A percentile compares a stretch with the other conserved stretches of the same genome.
Conservation (phyloP, 2,113 vertebrate genomes). For the Tinamus guttatus region DNA sequence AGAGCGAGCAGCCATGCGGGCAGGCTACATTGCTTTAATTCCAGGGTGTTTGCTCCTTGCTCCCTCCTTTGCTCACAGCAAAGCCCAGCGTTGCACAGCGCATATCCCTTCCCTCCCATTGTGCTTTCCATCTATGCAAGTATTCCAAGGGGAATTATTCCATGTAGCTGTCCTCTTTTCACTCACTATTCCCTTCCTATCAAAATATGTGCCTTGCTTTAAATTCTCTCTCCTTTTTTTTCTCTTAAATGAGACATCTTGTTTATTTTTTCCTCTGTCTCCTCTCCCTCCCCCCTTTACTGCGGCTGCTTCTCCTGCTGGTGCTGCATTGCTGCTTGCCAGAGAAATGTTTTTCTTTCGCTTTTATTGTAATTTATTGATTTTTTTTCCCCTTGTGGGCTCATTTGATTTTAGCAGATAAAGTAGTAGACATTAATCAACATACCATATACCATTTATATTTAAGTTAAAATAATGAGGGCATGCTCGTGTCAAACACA, state of each 20-base stretch:
- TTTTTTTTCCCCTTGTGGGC: not conserved
- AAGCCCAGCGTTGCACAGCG: not conserved
- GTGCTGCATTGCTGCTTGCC: constrained; percentile 41
- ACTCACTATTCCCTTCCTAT: not conserved
- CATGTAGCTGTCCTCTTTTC: not conserved
- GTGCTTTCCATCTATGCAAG: not conserved
- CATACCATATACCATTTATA: not conserved
- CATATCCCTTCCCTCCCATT: not conserved
- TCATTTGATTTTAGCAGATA: constrained; percentile 4
- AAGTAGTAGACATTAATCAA: not conserved
- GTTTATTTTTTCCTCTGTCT: constrained; percentile 2
- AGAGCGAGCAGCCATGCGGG: not conserved
- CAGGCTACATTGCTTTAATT: not conserved
- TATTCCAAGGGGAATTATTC: not conserved
- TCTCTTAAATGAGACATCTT: constrained; percentile 27
- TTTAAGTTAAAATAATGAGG: not conserved
- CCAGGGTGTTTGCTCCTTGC: not conserved
- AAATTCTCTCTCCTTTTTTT: not conserved
- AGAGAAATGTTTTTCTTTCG: constrained; percentile 64
- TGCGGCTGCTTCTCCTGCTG: constrained; percentile 65
- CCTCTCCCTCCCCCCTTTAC: not conserved
- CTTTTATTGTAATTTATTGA: constrained; percentile 46
- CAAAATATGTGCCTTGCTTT: constrained; percentile 23
- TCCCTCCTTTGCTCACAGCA: not conserved
- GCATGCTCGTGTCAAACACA: not conserved